phyloP scores from a whole-genome alignment of 2,113 vertebrate species.

The Odobenus rosmarus region DNA sequence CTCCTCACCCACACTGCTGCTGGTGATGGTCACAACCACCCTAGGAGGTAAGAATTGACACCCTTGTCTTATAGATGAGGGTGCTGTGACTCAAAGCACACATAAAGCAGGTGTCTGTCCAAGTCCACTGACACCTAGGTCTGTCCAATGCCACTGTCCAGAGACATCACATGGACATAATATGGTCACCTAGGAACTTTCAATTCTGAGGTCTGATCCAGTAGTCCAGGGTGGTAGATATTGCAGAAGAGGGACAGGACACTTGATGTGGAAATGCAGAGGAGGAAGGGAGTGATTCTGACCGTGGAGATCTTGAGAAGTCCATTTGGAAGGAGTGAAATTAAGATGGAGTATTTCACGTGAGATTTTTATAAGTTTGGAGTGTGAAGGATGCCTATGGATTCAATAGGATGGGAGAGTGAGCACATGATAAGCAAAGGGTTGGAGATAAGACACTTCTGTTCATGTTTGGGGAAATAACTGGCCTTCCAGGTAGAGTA shows the following conservation, averaged over 20 bases:
- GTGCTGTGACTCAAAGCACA: background rate
- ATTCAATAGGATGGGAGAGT: background rate
- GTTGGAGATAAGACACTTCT: background rate
- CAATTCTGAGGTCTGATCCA: background rate
- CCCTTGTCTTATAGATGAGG: background rate
- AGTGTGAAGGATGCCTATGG: background rate
- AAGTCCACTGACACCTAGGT: background rate
- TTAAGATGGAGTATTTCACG: background rate
- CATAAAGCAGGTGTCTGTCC: background rate
- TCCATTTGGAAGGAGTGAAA: background rate
- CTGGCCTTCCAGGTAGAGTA: background rate
- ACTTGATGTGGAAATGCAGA: background rate
- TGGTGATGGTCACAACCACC: background rate
- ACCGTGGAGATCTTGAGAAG: background rate
- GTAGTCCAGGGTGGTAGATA: background rate
- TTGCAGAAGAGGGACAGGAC: background rate
- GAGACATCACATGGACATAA: background rate
- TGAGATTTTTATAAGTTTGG: background rate
- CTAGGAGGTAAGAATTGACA: background rate
- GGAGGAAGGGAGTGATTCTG: background rate
- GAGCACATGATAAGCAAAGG: background rate
- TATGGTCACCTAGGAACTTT: background rate
- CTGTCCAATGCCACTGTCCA: no score
- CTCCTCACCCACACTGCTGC: background rate
- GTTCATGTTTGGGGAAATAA: background rate